Evolutionary conservation across 1,140 invertebrate genomes (phyloP).

Genomic region (roundworm (Caenorhabditis elegans)): DNA sequence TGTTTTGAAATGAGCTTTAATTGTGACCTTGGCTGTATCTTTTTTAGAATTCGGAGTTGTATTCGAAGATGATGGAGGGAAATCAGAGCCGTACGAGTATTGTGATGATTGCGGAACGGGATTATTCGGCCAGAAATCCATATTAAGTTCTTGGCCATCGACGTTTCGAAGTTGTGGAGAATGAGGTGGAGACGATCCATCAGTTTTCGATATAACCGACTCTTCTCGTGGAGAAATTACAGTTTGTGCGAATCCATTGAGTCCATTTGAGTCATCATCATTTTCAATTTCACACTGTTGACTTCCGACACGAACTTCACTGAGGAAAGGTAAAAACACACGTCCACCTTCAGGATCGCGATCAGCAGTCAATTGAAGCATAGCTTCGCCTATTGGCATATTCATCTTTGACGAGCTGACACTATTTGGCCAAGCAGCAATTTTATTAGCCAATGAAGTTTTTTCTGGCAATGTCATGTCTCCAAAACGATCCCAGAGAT

Average conservation of each 20-base stretch:
- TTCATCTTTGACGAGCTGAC: not conserved
- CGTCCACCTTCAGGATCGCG: not conserved
- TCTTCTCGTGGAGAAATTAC: not conserved
- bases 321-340: conserved; percentile 85
- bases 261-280: conserved; percentile 37
- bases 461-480: conserved; percentile 33
- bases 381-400: conserved; percentile 24
- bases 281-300: conserved; percentile 24
- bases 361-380: conserved; percentile 23
- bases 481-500: conserved; percentile 41
- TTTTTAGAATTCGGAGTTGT: conserved; percentile 37
- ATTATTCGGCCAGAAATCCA: not conserved
- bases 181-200: not conserved
- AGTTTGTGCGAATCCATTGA: conserved; percentile 2
- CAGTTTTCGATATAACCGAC: not conserved
- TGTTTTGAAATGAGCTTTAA: conserved; percentile 71
- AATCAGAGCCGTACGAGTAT: not conserved
- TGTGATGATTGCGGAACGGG: not conserved
- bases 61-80: not conserved
- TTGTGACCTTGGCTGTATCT: conserved; percentile 73
- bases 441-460: not conserved
- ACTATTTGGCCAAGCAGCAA: conserved; percentile 11
- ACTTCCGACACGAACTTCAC: conserved; percentile 69
- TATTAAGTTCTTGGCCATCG: conserved; percentile 9
- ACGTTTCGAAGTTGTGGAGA: conserved; percentile 11